Conservation (phyloP, 2,888 invertebrate genomes). For the Dastarcus helophoroides region DNA sequence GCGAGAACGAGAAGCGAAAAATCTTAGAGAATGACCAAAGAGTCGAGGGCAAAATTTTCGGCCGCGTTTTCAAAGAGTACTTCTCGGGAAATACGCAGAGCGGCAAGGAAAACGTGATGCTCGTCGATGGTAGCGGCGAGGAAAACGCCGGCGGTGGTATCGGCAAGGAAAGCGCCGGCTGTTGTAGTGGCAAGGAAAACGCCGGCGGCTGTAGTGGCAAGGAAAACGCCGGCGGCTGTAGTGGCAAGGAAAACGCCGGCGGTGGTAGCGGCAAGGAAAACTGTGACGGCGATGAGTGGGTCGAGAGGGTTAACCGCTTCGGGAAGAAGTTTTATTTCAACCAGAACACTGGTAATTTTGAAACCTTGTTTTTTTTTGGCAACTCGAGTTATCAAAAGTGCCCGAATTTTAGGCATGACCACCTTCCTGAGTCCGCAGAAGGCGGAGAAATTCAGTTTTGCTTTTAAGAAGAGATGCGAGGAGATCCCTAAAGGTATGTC, state of each 20-base stretch:
- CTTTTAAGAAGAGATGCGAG: conserved; percentile 36
- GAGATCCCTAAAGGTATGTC: conserved; percentile 52
- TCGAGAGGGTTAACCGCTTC: conserved; percentile 18
- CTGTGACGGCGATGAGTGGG: conserved; percentile 19
- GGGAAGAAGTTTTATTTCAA: conserved; percentile 27
- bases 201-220: too few relatives aligned
- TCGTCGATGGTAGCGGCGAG: too few relatives aligned
- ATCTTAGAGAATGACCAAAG: conserved; percentile 11
- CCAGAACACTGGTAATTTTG: conserved; percentile 20
- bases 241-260: too few relatives aligned
- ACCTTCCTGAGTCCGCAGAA: conserved; percentile 19
- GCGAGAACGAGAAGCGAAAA: conserved; percentile 9
- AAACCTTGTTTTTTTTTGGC: neutral
- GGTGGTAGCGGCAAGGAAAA: too few relatives aligned
- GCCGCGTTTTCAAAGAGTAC: too few relatives aligned
- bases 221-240: too few relatives aligned
- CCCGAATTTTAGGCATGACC: conserved; percentile 26
- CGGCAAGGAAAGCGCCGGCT: too few relatives aligned
- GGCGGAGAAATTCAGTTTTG: conserved; percentile 26
- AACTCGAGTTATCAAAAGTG: too few relatives aligned
- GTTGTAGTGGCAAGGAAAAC: too few relatives aligned
- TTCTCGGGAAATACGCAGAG: too few relatives aligned
- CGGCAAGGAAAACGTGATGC: too few relatives aligned
- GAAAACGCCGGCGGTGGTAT: too few relatives aligned
- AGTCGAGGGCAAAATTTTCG: conserved; percentile 11